These are phyloP conservation scores for Nannobrachium achirus DNA, from an alignment of 2,113 vertebrate species.

Conservation along the genomic window DNA sequence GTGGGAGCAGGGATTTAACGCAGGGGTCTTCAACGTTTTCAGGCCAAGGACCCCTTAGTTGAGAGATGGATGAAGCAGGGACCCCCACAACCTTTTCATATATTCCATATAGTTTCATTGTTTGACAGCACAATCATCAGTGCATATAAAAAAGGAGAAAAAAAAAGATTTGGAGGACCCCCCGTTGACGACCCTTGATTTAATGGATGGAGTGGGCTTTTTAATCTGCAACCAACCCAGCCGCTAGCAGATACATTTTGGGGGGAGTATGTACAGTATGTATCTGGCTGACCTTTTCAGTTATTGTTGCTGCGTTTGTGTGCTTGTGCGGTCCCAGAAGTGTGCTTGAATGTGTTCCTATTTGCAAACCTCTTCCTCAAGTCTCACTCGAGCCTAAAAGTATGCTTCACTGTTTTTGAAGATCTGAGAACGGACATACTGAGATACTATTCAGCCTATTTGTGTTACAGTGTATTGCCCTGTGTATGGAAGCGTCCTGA, in stretches of 20 bases:
- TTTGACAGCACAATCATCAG: too few species aligned
- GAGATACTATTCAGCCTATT: not conserved
- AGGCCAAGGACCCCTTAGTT: too few species aligned
- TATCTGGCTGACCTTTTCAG: constrained; percentile 5
- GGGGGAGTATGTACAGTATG: not conserved
- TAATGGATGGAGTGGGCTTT: not conserved
- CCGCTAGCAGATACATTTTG: not conserved
- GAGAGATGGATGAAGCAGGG: too few species aligned
- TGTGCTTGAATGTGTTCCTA: constrained; percentile 30
- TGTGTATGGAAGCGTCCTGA: not conserved
- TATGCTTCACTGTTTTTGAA: not conserved
- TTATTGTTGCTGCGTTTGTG: constrained; percentile 17
- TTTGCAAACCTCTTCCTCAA: not conserved
- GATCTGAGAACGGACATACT: not conserved
- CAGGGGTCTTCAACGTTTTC: too few species aligned
- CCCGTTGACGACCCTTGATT: too few species aligned
- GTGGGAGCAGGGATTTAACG: constrained; percentile 8
- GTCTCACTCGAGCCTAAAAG: too few species aligned
- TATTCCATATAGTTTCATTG: too few species aligned
- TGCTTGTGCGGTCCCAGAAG: constrained; percentile 8
- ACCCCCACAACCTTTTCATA: too few species aligned
- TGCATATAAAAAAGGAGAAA: too few species aligned
- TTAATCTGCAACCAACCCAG: not conserved
- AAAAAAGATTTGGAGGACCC: too few species aligned
- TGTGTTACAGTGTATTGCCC: not conserved